Evolutionary conservation across 92 coral and sea anemone genomes (phyloP), one percentile per base, ranked within the genome.

Genomic region (Zoanthus gigantus): DNA sequence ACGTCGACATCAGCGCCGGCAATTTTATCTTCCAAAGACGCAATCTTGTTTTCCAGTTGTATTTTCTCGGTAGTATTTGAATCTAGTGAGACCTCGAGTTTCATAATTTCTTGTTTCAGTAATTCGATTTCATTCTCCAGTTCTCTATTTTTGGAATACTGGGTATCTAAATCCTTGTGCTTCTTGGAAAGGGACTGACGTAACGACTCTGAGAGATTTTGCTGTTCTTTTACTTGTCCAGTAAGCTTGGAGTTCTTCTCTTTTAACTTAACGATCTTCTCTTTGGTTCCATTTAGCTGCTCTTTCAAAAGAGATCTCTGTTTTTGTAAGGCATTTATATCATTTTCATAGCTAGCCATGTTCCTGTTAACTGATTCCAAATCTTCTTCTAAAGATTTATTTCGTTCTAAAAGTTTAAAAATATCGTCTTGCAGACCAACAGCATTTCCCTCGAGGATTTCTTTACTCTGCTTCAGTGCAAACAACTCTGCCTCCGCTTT

Each of bases 211-310:
- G 94, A 90, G 10, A 95, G 45, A 71, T 96, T 94, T 92, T 92
- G 92, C 45, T 95, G 95, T 58, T 96, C 99, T 44, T 87, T 90
- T 14, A 94, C 89, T 65, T 93, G 98, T 54, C 95, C 90, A n/a
- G 90, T 83, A 42, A 91, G 76, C 48, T 88, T 92, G 56, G 93
- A 76, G 6, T 89, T 87, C n/a, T 93, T 95, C 58, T 96, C 99
- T 85, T 92, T 93, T 31, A 95, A 91, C 37, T 89, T 90, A 58
- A 92, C 80, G 18, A 83, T 82, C 48, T 90, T 95, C 37, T 93
- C 93, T 53, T 90, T 92, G 2, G 89, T 82, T 28, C 79, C 93
- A 34, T 78, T 91, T 7, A 96, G 90, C 71, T 90, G 96, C 14
- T 91, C 93, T 74, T 95, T 95, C 15, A 96, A 80, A 45, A 87